Evolutionary conservation across 2,797 vertebrate species (phyloP).

Genomic region (Myotis pilosus): DNA sequence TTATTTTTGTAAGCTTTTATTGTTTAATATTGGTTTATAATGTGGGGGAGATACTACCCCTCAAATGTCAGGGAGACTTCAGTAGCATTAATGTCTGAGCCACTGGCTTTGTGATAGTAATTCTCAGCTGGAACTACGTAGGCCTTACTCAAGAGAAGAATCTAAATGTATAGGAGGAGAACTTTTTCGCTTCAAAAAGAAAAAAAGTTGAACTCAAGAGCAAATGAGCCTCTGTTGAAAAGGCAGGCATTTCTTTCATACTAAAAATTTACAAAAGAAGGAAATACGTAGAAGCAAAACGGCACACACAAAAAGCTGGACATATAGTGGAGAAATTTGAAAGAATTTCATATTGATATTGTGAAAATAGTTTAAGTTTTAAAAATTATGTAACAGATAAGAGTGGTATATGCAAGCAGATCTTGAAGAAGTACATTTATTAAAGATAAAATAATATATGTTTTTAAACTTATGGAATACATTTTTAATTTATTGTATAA

Average conservation of each 20-base stretch:
- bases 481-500: slow-evolving; percentile 74
- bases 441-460: slow-evolving; percentile 19
- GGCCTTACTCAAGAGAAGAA: neutral
- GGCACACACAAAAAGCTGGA: neutral
- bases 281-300: neutral
- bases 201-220: neutral
- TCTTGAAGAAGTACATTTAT: slow-evolving; percentile 10
- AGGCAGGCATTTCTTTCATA: neutral
- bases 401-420: neutral
- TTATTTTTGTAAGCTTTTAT: slow-evolving; percentile 51
- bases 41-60: neutral
- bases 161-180: neutral
- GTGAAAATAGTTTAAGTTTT: neutral
- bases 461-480: slow-evolving; percentile 34
- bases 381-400: neutral
- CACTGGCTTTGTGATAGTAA: neutral
- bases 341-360: neutral
- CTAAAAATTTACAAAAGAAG: slow-evolving; percentile 20
- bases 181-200: neutral
- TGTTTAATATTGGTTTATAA: neutral
- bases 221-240: slow-evolving; percentile 19
- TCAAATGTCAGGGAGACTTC: neutral
- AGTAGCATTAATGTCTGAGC: neutral
- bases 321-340: neutral
- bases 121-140: neutral